A percentile compares a stretch with the other conserved stretches of the same genome.
phyloP scores from a whole-genome alignment of 2,113 vertebrate species.

The Sinocyclocheilus grahami region DNA sequence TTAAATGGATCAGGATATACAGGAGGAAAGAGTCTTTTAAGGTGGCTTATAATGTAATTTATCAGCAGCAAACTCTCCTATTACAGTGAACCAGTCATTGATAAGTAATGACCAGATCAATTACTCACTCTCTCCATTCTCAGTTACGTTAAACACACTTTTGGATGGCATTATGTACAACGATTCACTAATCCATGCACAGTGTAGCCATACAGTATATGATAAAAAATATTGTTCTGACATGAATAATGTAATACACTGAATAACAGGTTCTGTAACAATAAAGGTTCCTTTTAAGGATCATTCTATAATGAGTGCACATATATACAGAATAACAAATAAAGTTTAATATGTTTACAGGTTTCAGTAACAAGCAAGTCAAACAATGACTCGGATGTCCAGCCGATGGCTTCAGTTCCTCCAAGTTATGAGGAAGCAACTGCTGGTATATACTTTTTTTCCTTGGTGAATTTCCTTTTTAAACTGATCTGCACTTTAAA shows the following conservation, averaged over 20 bases:
- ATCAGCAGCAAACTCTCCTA: neutral
- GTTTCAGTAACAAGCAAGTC: slow-evolving; percentile 81
- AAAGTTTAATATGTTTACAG: slow-evolving; percentile 64
- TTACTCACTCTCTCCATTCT: neutral
- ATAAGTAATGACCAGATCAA: neutral
- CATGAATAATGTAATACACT: neutral
- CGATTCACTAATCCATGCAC: no score
- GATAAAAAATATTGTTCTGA: neutral
- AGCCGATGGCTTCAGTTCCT: slow-evolving; percentile 71
- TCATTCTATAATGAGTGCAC: neutral
- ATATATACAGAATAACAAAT: neutral
- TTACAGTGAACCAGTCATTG: slow-evolving; percentile 6
- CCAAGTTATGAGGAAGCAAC: slow-evolving; percentile 90
- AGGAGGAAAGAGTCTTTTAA: neutral
- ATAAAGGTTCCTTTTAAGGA: neutral
- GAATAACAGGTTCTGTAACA: neutral
- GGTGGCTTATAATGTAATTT: neutral
- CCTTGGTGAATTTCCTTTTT: neutral
- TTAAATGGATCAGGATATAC: neutral
- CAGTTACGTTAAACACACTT: neutral
- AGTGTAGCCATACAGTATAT: no score
- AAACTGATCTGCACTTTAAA: neutral
- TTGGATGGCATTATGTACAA: neutral
- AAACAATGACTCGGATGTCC: slow-evolving; percentile 69
- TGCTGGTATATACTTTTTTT: slow-evolving; percentile 74